Percentiles rank a stretch among this genome's conserved stretches.
These are phyloP conservation scores for Parochlus steinenii DNA, from an alignment of 2,888 invertebrate genomes.

Conservation along the genomic window DNA sequence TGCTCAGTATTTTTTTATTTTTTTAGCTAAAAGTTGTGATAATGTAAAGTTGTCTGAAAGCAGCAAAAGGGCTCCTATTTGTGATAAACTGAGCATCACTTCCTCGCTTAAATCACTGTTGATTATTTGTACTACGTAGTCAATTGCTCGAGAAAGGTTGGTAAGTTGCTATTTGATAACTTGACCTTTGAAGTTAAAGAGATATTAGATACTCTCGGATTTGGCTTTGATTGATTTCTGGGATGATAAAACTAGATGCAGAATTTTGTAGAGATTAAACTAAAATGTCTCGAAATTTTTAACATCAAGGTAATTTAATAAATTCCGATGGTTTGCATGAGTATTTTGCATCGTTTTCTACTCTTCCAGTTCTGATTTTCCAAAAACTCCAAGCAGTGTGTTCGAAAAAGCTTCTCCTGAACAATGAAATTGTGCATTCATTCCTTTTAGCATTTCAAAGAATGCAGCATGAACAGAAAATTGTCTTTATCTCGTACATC, in stretches of 20 bases:
- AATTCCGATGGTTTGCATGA: slow-evolving; percentile 45
- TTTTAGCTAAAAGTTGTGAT: slow-evolving; percentile 54
- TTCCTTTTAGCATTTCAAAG: slow-evolving; percentile 76
- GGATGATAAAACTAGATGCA: no score
- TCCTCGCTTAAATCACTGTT: slow-evolving; percentile 32
- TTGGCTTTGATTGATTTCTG: slow-evolving; percentile 7
- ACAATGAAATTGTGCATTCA: slow-evolving; percentile 71
- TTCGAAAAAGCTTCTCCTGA: slow-evolving; percentile 55
- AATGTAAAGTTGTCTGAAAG: slow-evolving; percentile 44
- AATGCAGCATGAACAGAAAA: slow-evolving; percentile 53
- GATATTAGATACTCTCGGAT: slow-evolving; percentile 23
- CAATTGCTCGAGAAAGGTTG: slow-evolving; percentile 41
- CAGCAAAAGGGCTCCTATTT: slow-evolving; percentile 41
- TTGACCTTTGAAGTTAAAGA: slow-evolving; percentile 41
- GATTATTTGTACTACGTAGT: slow-evolving; percentile 37
- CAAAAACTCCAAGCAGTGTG: slow-evolving; percentile 44
- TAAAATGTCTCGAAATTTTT: slow-evolving; percentile 51
- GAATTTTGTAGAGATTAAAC: slow-evolving; percentile 34
- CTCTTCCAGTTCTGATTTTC: slow-evolving; percentile 27
- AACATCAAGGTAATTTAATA: slow-evolving; percentile 42
- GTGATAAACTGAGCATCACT: slow-evolving; percentile 33
- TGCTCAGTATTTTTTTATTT: no score
- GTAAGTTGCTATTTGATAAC: slow-evolving; percentile 42
- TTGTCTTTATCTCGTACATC: slow-evolving; percentile 66
- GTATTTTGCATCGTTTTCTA: slow-evolving; percentile 32